A percentile compares a stretch with the other conserved stretches of the same genome.
Conservation (phyloP, 2,888 invertebrate genomes). For the Caenorhabditis japonica region DNA sequence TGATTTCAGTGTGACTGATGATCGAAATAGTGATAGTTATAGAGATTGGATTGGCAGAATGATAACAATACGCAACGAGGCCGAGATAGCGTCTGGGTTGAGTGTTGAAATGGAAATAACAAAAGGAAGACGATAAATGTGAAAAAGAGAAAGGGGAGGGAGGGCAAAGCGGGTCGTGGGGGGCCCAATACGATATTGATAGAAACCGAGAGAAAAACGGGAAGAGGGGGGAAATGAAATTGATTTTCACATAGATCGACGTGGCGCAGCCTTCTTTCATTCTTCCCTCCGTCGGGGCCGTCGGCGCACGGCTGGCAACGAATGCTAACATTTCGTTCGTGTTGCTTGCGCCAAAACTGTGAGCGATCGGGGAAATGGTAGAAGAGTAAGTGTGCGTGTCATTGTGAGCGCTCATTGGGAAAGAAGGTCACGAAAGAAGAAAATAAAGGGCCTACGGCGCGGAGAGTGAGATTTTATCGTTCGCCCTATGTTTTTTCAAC, state of each 20-base stretch:
- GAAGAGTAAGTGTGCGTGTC: conserved; percentile 24
- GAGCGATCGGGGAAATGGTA: conserved; percentile 3
- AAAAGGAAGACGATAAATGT: conserved; percentile 12
- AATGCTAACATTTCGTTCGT: conserved; percentile 32
- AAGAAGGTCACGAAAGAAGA: conserved; percentile 18
- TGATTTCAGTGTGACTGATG: conserved; percentile 14
- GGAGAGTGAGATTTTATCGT: conserved; percentile 28
- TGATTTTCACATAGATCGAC: conserved; percentile 50
- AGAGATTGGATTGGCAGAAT: conserved; percentile 22
- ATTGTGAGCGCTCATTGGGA: conserved; percentile 6
- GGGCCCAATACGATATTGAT: conserved; percentile 53
- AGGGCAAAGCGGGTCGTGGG: conserved; percentile 14
- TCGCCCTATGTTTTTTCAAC: conserved; percentile 27
- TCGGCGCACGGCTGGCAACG: neutral
- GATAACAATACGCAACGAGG: conserved; percentile 29
- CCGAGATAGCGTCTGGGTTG: neutral
- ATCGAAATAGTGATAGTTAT: conserved; percentile 8
- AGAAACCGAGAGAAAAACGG: conserved; percentile 49
- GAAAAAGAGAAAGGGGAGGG: conserved; percentile 11
- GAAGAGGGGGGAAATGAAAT: conserved; percentile 28
- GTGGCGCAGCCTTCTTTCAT: conserved; percentile 21
- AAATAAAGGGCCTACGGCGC: conserved; percentile 5
- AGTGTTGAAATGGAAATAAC: conserved; percentile 16
- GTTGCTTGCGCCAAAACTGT: conserved; percentile 33
- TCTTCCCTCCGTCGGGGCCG: conserved; percentile 2